phyloP scores from a whole-genome alignment of 1,140 invertebrate genomes.

The Drosophila orosa region DNA sequence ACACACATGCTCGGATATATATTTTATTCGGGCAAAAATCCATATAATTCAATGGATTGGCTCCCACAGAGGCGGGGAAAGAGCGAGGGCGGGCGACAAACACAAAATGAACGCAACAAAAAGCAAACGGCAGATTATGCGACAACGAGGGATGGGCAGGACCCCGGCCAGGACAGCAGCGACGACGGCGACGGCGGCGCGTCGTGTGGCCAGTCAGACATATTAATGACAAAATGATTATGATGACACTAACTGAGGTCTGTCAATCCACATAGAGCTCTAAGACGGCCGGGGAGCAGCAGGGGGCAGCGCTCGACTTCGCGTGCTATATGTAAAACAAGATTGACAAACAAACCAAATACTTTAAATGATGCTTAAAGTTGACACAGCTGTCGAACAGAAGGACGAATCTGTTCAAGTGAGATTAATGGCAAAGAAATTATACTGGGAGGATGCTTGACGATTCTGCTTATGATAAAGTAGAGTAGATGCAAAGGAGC shows the following conservation, averaged over 20 bases:
- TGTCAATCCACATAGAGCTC: slow-evolving; percentile 44
- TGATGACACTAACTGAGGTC: slow-evolving; percentile 76
- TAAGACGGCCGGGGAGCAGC: not conserved
- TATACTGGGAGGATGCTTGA: slow-evolving; percentile 5
- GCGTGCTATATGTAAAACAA: slow-evolving; percentile 55
- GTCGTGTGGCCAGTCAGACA: slow-evolving; percentile 75
- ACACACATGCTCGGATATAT: slow-evolving; percentile 43
- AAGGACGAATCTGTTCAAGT: slow-evolving; percentile 21
- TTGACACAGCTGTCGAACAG: slow-evolving; percentile 49
- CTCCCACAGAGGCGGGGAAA: slow-evolving; percentile 26
- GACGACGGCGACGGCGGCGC: slow-evolving; percentile 32
- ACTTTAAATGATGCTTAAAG: slow-evolving; percentile 61
- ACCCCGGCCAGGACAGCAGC: slow-evolving; percentile 12
- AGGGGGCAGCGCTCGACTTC: slow-evolving; percentile 1
- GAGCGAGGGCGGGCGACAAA: slow-evolving; percentile 32
- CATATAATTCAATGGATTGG: slow-evolving; percentile 82
- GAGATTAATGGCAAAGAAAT: slow-evolving; percentile 49
- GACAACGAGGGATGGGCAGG: slow-evolving; percentile 25
- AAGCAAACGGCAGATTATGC: slow-evolving; percentile 78
- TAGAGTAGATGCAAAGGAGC: not conserved
- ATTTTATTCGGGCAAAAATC: slow-evolving; percentile 76
- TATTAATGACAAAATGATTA: slow-evolving; percentile 84
- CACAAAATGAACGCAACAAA: slow-evolving; percentile 75
- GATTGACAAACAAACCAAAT: slow-evolving; percentile 50
- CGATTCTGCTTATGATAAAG: not conserved